These are phyloP conservation scores for Microctenopoma stevenorrisi DNA, from an alignment of 2,797 vertebrate genomes.

Conservation along the genomic window DNA sequence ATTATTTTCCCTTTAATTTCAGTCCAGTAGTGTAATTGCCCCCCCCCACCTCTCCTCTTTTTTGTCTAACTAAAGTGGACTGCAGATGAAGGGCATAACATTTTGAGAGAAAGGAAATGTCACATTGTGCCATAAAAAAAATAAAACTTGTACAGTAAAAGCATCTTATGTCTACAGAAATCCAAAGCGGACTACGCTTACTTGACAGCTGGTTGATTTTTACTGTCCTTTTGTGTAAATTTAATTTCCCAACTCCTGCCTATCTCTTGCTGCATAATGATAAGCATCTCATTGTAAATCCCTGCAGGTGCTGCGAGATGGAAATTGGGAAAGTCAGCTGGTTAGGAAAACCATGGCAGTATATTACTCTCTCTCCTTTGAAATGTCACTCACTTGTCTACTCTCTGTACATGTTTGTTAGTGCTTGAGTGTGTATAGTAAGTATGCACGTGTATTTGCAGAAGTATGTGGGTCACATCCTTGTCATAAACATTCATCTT, in stretches of 20 bases:
- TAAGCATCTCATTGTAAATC: conserved; percentile 62
- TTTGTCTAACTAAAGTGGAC: conserved; percentile 36
- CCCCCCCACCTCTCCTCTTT: background rate
- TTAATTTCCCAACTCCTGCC: conserved; percentile 55
- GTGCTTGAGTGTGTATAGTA: conserved; percentile 7
- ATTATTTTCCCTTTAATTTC: conserved; percentile 26
- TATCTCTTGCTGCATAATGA: conserved; percentile 52
- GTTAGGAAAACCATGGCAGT: conserved; percentile 60
- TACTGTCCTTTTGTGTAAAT: conserved; percentile 44
- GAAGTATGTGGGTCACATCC: conserved; percentile 65
- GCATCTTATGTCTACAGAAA: background rate
- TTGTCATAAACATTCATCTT: conserved; percentile 71
- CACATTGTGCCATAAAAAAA: conserved; percentile 13
- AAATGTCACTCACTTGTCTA: conserved; percentile 51
- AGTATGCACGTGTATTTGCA: conserved; percentile 12
- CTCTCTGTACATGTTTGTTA: conserved; percentile 20
- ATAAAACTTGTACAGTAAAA: conserved; percentile 27
- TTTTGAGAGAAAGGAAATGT: conserved; percentile 21
- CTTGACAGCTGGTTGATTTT: conserved; percentile 53
- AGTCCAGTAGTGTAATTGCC: conserved; percentile 9
- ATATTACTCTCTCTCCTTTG: conserved; percentile 41
- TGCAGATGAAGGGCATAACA: background rate
- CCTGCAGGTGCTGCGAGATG: conserved; percentile 18
- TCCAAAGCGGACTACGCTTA: conserved; percentile 18
- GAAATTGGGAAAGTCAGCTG: conserved; percentile 57